Base-by-base conservation (phyloP, 2,113 vertebrate genomes). In the Triplophysa tibetana region DNA sequence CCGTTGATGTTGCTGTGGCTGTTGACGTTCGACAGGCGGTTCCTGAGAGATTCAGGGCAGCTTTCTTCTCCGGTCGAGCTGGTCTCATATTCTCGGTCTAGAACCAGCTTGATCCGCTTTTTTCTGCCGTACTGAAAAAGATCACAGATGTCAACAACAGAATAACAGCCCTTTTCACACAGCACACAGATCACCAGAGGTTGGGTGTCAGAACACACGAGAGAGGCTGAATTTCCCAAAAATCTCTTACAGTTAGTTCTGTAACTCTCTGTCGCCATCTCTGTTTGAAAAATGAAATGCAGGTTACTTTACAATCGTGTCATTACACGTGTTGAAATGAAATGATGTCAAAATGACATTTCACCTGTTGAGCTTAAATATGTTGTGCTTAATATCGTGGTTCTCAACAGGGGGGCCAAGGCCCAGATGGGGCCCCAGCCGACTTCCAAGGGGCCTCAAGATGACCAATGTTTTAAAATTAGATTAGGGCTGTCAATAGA, bases 31-130 rank as follows among this genome's bases (percentile, higher is more conserved):
- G 87, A 81, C 1, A 93, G 70, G 23, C 94, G 93, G 79, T 26
- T 92, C 75, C 94, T 92, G 67, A 95, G 96, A 50, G 90, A 79
- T 38, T 98, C 97, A 0, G 94, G 88, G 48, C 91, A 85, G 4
- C 95, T 97, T 82, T 98, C 97, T 77, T 98, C 97, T 14, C 96
- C 97, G 0, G 96, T 90, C 12, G 96, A 98, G 87, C 95, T 96
- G 70, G 90, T 96, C 89, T 98, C 96, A 4, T 95, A 96, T 77
- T 97, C 96, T 0, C 92, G 93, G 81, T 98, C 96, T 4, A 96
- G 87, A 63, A 96, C 83, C 82, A 98, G 41, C 90, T 96, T 97
- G 89, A 98, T 94, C 78, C 91, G 93, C 84, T 94, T 96, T 90
- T 94, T 95, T 67, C 89, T 93, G 73, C 93, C 92, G 82, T 91